Conservation (phyloP, 2,797 vertebrate species). For the Coreius guichenoti region DNA sequence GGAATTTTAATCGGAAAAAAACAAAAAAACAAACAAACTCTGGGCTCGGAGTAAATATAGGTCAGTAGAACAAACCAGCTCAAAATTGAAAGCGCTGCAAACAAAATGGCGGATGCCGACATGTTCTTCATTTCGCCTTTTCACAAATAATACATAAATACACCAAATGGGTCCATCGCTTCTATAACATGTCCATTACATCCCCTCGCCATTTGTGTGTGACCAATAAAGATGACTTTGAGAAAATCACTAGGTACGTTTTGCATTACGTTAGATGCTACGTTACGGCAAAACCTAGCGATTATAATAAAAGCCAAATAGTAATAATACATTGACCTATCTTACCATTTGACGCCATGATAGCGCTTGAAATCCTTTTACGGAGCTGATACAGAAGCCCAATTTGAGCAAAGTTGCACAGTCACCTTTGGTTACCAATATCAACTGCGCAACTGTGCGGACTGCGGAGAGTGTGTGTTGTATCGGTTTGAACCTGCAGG, state of each 20-base stretch:
- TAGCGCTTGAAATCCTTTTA: background rate
- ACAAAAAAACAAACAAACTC: background rate
- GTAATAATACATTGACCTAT: background rate
- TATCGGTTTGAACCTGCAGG: background rate
- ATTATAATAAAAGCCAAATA: background rate
- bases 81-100: background rate
- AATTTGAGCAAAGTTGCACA: background rate
- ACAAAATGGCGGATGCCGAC: conserved; percentile 61
- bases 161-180: background rate
- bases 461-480: background rate
- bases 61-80: conserved; percentile 35
- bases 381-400: background rate
- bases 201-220: background rate
- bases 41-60: background rate
- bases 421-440: background rate
- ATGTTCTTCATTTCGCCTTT: conserved; percentile 45
- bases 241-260: background rate
- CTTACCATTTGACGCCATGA: conserved; percentile 51
- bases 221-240: background rate
- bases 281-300: too few species aligned
- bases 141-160: background rate
- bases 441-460: background rate
- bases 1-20: background rate
- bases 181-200: background rate
- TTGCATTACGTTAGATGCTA: background rate